phyloP scores from a whole-genome alignment of 2,888 invertebrate species.

The Acholoe squamosa region DNA sequence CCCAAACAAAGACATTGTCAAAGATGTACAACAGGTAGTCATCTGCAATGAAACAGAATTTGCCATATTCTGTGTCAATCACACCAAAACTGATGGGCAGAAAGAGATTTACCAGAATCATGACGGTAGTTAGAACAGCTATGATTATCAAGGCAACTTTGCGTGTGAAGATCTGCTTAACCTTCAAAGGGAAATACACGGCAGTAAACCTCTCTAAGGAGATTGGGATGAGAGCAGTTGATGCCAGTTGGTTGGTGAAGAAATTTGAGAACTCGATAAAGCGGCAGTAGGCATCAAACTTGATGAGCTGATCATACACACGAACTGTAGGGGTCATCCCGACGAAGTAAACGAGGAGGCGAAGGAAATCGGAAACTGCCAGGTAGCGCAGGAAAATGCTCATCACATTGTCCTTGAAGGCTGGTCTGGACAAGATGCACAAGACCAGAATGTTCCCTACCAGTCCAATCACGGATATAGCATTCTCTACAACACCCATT shows the following conservation, averaged over 20 bases:
- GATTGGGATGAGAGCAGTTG: neutral
- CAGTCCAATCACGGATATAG: neutral
- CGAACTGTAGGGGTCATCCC: neutral
- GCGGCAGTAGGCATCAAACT: neutral
- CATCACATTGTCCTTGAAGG: neutral
- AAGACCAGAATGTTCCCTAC: neutral
- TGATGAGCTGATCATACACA: neutral
- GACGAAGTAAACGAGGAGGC: neutral
- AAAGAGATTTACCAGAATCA: neutral
- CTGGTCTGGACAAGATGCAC: neutral
- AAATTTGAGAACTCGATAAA: neutral
- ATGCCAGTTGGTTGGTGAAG: neutral
- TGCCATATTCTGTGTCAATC: neutral
- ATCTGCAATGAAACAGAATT: neutral
- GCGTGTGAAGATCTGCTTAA: neutral
- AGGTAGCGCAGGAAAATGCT: constrained; percentile 1
- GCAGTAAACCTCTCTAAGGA: constrained; percentile 24
- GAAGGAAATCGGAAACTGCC: neutral
- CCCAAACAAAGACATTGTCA: neutral
- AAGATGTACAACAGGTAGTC: neutral
- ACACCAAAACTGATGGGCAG: neutral
- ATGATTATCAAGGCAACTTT: neutral
- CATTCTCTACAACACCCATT: neutral
- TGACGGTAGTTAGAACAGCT: neutral
- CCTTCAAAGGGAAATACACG: constrained; percentile 5